Base-by-base conservation (phyloP, 2,888 invertebrate genomes). In the Gari tellinella region DNA sequence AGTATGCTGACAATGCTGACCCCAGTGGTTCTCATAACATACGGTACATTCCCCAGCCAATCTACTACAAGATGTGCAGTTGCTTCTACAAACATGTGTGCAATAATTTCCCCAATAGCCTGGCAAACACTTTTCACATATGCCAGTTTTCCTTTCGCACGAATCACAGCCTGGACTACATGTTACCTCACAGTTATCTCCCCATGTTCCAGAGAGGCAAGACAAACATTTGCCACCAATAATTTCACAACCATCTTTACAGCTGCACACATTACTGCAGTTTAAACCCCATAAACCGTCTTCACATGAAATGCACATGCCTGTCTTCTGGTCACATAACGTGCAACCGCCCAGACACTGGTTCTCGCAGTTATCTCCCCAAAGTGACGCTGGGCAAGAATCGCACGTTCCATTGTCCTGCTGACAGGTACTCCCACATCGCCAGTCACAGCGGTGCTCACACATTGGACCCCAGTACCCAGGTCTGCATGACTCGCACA, bases 21-120 rank as follows among this genome's bases (percentile, higher is more conserved):
- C 74, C 74, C 74, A 68, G 37, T 52, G 53, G 15, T 51, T 57
- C 10, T 25, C 23, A 21, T 49, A n/a, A 55, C 72, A 73, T 0
- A 25, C n/a, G 7, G 17, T 17, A 41, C 72, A 73, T 7, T 58
- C 31, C 15, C 72, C 72, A 23, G 41, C 63, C 38, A 10, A 26
- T n/a, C 17, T 58, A 8, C 52, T 41, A 63, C 72, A 73, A 8
- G 31, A 73, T 8, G 31, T 23, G 26, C 45, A 62, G n/a, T 48
- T 2, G 14, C n/a, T 26, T 12, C 45, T 17, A 26, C 72, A 73
- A 1, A 41, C 58, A 10, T 43, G 21, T 5, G 43, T 63, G 40
- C 72, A 73, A 14, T 38, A n/a, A 37, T 55, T 15, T 25, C 66
- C 72, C 52, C 37, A 73, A 2, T 10, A n/a, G 23, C 68, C 68